phyloP scores from a whole-genome alignment of 2,888 invertebrate species.

The Slavum lentiscoides region DNA sequence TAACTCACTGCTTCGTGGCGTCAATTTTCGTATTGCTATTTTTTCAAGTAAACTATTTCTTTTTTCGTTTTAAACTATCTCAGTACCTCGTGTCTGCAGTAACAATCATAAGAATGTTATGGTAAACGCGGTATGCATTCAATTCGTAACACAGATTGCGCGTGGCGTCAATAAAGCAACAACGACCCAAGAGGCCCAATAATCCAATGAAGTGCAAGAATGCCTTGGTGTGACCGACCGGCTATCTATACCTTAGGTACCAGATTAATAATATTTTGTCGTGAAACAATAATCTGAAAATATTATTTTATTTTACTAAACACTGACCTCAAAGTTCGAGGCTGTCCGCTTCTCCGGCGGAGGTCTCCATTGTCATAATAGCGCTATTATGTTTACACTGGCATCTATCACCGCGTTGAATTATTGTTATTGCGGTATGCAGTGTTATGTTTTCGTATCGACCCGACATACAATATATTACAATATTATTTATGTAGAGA shows the following conservation, averaged over 20 bases:
- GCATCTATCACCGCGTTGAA: conserved; percentile 35
- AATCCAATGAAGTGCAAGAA: conserved; percentile 35
- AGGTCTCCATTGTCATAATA: conserved; percentile 47
- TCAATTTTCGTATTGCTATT: too few species aligned
- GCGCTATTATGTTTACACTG: conserved; percentile 34
- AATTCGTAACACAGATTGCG: conserved; percentile 7
- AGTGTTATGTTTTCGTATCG: conserved; percentile 12
- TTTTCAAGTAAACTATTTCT: too few species aligned
- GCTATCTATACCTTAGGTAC: not conserved
- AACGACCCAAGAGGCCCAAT: conserved; percentile 2
- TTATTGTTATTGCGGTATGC: not conserved
- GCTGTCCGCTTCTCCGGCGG: conserved; percentile 46
- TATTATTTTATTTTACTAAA: conserved; percentile 34
- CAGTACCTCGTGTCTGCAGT: not conserved
- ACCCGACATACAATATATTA: not conserved
- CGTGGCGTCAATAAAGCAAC: not conserved
- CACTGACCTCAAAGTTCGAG: conserved; percentile 50
- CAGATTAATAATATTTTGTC: conserved; percentile 19
- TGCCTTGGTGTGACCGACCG: conserved; percentile 36
- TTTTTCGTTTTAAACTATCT: too few species aligned
- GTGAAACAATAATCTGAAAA: conserved; percentile 39
- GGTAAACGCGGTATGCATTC: not conserved
- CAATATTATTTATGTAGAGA: not conserved
- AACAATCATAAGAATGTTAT: not conserved
- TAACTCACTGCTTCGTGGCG: too few species aligned